phyloP scores from a whole-genome alignment of 2,888 invertebrate genomes.

The Helicoverpa assulta region DNA sequence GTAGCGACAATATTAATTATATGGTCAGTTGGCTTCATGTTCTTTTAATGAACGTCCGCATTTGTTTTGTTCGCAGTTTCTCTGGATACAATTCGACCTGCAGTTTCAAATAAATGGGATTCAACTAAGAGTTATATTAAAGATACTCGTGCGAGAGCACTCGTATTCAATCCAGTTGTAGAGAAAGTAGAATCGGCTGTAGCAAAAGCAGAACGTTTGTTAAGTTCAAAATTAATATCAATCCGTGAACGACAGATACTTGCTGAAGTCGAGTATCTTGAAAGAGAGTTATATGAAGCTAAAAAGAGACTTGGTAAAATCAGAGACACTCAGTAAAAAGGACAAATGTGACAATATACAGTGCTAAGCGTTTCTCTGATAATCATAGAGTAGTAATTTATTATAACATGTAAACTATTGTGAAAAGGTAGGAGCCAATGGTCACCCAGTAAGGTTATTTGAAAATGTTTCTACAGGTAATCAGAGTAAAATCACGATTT shows the following conservation, averaged over 20 bases:
- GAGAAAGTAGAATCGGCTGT: conserved; percentile 70
- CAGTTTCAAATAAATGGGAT: conserved; percentile 74
- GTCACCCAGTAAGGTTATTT: too few relatives aligned
- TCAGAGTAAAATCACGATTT: background rate
- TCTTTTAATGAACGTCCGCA: conserved; percentile 52
- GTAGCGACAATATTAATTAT: background rate
- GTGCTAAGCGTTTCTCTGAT: background rate
- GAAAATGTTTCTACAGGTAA: background rate
- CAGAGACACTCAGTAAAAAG: conserved; percentile 59
- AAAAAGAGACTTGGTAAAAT: conserved; percentile 65
- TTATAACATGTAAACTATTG: background rate
- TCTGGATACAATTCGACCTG: conserved; percentile 75
- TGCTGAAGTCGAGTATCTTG: conserved; percentile 76
- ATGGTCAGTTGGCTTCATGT: conserved; percentile 4
- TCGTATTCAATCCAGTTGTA: conserved; percentile 75
- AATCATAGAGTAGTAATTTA: background rate
- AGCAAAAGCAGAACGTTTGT: conserved; percentile 53
- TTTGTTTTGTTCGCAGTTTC: conserved; percentile 86
- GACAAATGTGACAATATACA: background rate
- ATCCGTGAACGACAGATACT: conserved; percentile 73
- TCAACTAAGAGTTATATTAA: conserved; percentile 69
- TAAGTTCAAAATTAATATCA: conserved; percentile 66
- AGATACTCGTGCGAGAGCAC: conserved; percentile 69
- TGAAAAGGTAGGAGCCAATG: background rate
- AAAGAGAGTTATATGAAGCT: conserved; percentile 75